phyloP scores from a whole-genome alignment of 2,113 vertebrate species.

The Pogonocichla stellata region DNA sequence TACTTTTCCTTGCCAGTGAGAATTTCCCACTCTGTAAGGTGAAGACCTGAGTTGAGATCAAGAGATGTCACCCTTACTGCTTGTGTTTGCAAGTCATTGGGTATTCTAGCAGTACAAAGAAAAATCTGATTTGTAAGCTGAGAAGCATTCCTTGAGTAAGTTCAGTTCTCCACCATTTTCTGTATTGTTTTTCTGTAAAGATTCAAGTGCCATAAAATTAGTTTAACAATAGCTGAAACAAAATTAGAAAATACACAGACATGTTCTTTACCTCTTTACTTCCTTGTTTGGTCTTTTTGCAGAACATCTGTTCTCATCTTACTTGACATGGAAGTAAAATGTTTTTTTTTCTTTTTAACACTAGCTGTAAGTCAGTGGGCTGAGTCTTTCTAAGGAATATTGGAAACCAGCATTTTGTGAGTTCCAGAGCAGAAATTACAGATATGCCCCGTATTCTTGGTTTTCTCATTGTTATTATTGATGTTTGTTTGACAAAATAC shows the following conservation, averaged over 20 bases:
- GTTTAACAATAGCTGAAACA: conserved; percentile 18
- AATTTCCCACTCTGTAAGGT: background rate
- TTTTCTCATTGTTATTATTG: background rate
- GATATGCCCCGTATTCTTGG: background rate
- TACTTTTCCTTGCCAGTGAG: background rate
- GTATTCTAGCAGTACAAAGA: background rate
- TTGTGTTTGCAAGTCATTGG: background rate
- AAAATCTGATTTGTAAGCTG: background rate
- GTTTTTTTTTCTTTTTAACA: background rate
- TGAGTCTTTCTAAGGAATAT: background rate
- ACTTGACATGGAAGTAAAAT: background rate
- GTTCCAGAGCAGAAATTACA: background rate
- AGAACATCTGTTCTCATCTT: background rate
- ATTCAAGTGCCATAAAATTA: background rate
- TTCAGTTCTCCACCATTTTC: background rate
- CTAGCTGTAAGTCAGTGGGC: background rate
- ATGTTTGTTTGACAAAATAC: background rate
- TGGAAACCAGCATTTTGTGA: background rate
- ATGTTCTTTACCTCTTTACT: background rate
- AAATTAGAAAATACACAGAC: background rate
- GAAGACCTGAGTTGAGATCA: background rate
- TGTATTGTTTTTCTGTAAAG: background rate
- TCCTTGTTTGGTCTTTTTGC: conserved; percentile 26
- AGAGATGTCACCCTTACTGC: background rate
- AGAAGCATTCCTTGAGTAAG: background rate